These are phyloP conservation scores for Bimastos eiseni DNA, from an alignment of 2,888 invertebrate genomes.

Conservation along the genomic window DNA sequence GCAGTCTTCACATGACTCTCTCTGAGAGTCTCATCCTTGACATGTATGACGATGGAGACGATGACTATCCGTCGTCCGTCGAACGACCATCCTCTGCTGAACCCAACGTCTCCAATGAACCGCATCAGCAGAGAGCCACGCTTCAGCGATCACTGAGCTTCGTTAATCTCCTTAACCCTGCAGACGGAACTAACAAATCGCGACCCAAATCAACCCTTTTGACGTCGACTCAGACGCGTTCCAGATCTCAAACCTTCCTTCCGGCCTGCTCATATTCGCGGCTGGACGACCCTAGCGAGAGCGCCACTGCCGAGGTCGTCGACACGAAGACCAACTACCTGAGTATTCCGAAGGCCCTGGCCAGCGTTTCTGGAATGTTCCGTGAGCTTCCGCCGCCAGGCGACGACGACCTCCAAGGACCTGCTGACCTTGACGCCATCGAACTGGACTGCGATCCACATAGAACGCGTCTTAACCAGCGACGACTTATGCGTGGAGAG, in stretches of 20 bases:
- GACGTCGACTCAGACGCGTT: conserved; percentile 14
- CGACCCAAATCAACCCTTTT: not conserved
- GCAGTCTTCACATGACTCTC: conserved; percentile 30
- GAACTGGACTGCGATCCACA: not conserved
- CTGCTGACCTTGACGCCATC: not conserved
- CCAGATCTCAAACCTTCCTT: conserved; percentile 21
- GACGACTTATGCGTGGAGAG: conserved; percentile 53
- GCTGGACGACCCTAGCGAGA: not conserved
- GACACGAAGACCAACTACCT: conserved; percentile 9
- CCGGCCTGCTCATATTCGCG: not conserved
- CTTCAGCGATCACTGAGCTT: conserved; percentile 28
- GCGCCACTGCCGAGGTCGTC: not conserved
- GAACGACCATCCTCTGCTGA: conserved; percentile 22
- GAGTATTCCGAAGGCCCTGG: not conserved
- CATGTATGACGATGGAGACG: conserved; percentile 32
- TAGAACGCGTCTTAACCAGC: conserved; percentile 55
- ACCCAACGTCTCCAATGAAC: conserved; percentile 25
- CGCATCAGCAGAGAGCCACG: not conserved
- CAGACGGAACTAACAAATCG: not conserved
- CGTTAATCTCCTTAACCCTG: conserved; percentile 6
- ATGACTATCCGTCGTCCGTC: conserved; percentile 30
- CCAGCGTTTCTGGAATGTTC: conserved; percentile 17
- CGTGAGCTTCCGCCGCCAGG: not conserved
- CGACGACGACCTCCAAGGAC: not conserved
- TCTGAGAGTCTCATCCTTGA: conserved; percentile 37